phyloP scores from a whole-genome alignment of 2,888 invertebrate species.

The Lasioglossum lativentre region DNA sequence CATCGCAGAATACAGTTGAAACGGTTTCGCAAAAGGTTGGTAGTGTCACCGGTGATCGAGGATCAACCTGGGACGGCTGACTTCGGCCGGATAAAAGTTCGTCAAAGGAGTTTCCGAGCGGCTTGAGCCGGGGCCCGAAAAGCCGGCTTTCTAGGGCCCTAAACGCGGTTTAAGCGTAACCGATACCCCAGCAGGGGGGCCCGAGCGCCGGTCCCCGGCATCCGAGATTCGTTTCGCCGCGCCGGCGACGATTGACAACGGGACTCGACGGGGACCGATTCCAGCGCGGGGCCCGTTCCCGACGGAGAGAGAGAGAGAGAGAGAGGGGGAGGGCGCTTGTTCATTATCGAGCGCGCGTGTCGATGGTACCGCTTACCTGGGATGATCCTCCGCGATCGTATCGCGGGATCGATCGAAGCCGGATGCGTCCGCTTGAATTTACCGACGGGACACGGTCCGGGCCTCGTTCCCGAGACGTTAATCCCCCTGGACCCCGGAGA shows the following conservation, averaged over 20 bases:
- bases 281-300: slow-evolving; percentile 35
- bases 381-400: slow-evolving; percentile 35
- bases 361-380: slow-evolving; percentile 39
- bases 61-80: not conserved
- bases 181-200: slow-evolving; percentile 82
- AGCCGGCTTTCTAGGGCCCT: slow-evolving; percentile 72
- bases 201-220: slow-evolving; percentile 37
- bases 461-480: not conserved
- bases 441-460: slow-evolving; percentile 26
- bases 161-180: slow-evolving; percentile 84
- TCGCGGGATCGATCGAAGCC: slow-evolving; percentile 39
- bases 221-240: slow-evolving; percentile 50
- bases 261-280: slow-evolving; percentile 46
- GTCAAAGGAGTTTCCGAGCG: slow-evolving; percentile 2
- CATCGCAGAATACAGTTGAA: not conserved
- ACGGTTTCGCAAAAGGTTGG: not conserved
- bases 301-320: not conserved
- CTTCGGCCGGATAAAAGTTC: not conserved
- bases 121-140: slow-evolving; percentile 50
- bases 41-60: not conserved
- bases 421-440: slow-evolving; percentile 43
- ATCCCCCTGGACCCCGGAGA: not conserved
- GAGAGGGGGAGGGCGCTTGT: no score
- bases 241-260: slow-evolving; percentile 64
- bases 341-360: slow-evolving; percentile 61